Evolutionary conservation across 2,797 vertebrate genomes (phyloP).

Genomic region (Zenarchopterus dispar): DNA sequence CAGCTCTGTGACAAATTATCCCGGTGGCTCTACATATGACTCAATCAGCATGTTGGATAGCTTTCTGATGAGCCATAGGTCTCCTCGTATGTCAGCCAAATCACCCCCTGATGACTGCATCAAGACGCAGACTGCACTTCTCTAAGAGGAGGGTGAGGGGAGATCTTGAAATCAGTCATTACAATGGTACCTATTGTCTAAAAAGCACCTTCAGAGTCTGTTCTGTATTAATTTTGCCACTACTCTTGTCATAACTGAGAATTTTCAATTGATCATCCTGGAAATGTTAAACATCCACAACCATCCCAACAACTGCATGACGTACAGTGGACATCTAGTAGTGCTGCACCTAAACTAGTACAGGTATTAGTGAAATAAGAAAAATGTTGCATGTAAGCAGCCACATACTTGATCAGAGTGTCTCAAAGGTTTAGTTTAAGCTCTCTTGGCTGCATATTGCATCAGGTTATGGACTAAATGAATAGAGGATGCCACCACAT

Average conservation of each 20-base stretch:
- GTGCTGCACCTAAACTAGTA: too few species aligned
- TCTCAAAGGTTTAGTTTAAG: slow-evolving; percentile 24
- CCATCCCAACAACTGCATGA: neutral
- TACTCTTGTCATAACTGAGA: neutral
- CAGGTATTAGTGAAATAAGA: neutral
- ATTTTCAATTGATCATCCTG: slow-evolving; percentile 14
- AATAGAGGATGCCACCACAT: slow-evolving; percentile 69
- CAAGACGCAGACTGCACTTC: slow-evolving; percentile 52
- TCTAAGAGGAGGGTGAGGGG: slow-evolving; percentile 38
- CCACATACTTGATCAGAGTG: neutral
- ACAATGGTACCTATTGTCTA: slow-evolving; percentile 50
- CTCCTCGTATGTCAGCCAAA: slow-evolving; percentile 64
- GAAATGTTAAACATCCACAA: neutral
- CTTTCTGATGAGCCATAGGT: slow-evolving; percentile 76
- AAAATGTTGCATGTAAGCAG: neutral
- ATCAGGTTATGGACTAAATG: slow-evolving; percentile 62
- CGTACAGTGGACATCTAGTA: neutral
- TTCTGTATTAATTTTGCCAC: slow-evolving; percentile 9
- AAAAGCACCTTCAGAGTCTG: slow-evolving; percentile 46
- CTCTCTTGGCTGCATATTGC: slow-evolving; percentile 45
- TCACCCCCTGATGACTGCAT: slow-evolving; percentile 71
- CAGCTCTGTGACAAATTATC: slow-evolving; percentile 80
- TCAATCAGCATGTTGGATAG: slow-evolving; percentile 73
- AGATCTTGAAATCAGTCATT: slow-evolving; percentile 62
- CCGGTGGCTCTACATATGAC: slow-evolving; percentile 75